A percentile compares a stretch with the other conserved stretches of the same genome.
These are phyloP conservation scores for Desoria tigrina DNA, from an alignment of 2,888 invertebrate genomes.

Conservation along the genomic window DNA sequence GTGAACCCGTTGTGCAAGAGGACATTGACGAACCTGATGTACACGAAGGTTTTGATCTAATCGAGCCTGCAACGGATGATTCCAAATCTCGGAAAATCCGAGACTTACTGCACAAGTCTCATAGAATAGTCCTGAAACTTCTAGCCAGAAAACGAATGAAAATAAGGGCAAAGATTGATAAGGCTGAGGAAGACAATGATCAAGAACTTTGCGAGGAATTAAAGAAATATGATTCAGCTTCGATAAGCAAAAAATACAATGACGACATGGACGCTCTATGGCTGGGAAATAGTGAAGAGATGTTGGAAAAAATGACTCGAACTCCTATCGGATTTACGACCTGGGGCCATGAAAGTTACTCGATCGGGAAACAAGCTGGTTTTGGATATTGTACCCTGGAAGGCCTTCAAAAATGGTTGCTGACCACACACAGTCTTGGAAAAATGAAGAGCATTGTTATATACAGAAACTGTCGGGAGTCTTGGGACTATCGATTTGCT, in stretches of 20 bases:
- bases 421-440: neutral
- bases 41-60: slow-evolving; percentile 54
- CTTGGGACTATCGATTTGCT: slow-evolving; percentile 32
- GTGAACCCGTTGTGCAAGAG: slow-evolving; percentile 14
- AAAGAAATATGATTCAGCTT: slow-evolving; percentile 25
- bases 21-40: too few species aligned
- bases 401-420: slow-evolving; percentile 16
- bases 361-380: slow-evolving; percentile 38
- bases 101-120: slow-evolving; percentile 62
- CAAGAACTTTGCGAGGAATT: neutral
- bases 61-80: slow-evolving; percentile 64
- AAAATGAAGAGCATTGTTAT: slow-evolving; percentile 28
- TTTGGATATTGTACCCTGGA: slow-evolving; percentile 37
- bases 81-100: slow-evolving; percentile 65
- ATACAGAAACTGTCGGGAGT: slow-evolving; percentile 30
- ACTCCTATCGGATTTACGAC: slow-evolving; percentile 42
- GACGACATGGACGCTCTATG: slow-evolving; percentile 37
- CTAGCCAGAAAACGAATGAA: slow-evolving; percentile 44
- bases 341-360: slow-evolving; percentile 38
- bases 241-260: slow-evolving; percentile 33
- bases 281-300: slow-evolving; percentile 22
- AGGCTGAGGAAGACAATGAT: neutral
- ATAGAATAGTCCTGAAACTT: slow-evolving; percentile 59
- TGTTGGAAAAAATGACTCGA: slow-evolving; percentile 26
- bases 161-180: slow-evolving; percentile 9